Base-by-base conservation (phyloP, 2,888 invertebrate species). In the Syritta pipiens region DNA sequence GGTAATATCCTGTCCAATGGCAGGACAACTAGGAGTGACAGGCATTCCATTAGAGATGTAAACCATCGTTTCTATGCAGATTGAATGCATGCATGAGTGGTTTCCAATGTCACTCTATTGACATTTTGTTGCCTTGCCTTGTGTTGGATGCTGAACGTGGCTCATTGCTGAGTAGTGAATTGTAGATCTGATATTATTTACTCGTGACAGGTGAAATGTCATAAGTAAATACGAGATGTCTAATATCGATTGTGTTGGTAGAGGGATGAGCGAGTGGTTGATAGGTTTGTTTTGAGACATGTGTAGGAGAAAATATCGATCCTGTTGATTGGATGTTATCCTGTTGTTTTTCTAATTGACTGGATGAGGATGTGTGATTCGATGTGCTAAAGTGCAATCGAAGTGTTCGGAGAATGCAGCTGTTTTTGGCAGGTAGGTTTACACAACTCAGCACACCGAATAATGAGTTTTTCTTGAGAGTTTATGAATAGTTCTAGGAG, bases 131-230 rank as follows among this genome's bases (percentile, higher is more conserved):
- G 14, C 10, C 17, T 19, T 28, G n/a, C 42, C 7, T 30, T 30
- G 20, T 44, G 42, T 20, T 57, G 57, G 30, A 37, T 53, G 12
- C 14, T 53, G 14, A 37, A n/a, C n/a, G n/a, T n/a, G n/a, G n/a
- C n/a, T n/a, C 12, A 24, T 14, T 35, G 51, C 32, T 51, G 48
- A n/a, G n/a, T n/a, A n/a, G n/a, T n/a, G n/a, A n/a, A n/a, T n/a
- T n/a, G n/a, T n/a, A n/a, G n/a, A n/a, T n/a, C n/a, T n/a, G n/a
- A n/a, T n/a, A n/a, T n/a, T n/a, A n/a, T n/a, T n/a, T n/a, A n/a
- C n/a, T n/a, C n/a, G n/a, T 48, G 26, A 26, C 14, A 26, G 24
- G 48, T 48, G 48, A 48, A 48, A 48, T 48, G 48, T 48, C 48
- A 48, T 28, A 28, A 17, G 28, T 28, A 17, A 48, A 48, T 46